phyloP scores from a whole-genome alignment of 2,888 invertebrate genomes.

The Lycaena phlaeas region DNA sequence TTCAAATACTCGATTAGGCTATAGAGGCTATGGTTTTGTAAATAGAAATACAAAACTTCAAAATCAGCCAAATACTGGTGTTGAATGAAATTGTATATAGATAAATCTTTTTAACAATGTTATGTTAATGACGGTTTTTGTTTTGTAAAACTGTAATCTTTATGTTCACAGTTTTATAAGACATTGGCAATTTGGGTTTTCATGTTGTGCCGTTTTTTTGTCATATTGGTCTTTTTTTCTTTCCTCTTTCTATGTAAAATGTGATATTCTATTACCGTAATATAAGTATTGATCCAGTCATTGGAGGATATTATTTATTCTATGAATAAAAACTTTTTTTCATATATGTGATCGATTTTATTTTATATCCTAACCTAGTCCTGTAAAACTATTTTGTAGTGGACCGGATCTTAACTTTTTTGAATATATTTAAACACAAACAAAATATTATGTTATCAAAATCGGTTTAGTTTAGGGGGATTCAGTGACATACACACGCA shows the following conservation, averaged over 20 bases:
- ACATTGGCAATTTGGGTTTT: neutral
- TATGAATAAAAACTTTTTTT: conserved; percentile 52
- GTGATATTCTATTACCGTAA: conserved; percentile 15
- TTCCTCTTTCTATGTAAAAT: conserved; percentile 11
- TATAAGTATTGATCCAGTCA: conserved; percentile 19
- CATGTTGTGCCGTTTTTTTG: neutral
- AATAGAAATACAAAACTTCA: no score
- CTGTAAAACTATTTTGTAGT: no score
- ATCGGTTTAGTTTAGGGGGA: no score
- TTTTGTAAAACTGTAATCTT: neutral
- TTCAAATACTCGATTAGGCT: conserved; percentile 3
- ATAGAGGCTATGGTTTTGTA: conserved; percentile 3
- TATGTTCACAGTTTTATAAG: neutral
- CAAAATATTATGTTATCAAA: no score
- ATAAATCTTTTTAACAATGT: no score
- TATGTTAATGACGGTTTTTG: no score
- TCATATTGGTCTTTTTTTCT: conserved; percentile 9
- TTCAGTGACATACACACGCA: no score
- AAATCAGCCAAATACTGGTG: no score
- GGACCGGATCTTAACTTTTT: no score
- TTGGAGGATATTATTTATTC: conserved; percentile 50
- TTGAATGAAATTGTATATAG: no score
- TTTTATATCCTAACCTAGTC: no score
- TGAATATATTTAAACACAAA: no score
- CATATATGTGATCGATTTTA: conserved; percentile 17